Conservation (phyloP, 2,113 vertebrate species). For the Cyprinus carpio region DNA sequence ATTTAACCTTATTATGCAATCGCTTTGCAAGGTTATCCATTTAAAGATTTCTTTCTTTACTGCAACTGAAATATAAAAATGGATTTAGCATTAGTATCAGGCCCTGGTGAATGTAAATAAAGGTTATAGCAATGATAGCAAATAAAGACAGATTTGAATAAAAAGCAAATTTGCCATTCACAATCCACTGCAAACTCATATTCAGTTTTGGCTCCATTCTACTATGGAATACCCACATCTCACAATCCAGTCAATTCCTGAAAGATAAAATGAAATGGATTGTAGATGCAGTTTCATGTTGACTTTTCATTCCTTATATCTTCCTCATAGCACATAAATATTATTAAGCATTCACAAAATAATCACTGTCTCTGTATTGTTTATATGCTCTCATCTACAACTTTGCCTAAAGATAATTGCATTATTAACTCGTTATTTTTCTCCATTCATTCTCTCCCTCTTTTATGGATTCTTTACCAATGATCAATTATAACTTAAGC, state of each 20-base stretch:
- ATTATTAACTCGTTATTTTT: slow-evolving; percentile 20
- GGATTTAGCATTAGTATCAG: background rate
- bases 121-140: background rate
- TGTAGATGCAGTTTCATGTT: background rate
- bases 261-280: background rate
- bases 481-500: slow-evolving; percentile 67
- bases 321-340: background rate
- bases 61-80: background rate
- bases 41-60: background rate
- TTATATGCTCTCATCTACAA: background rate
- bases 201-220: background rate
- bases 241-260: slow-evolving; percentile 4
- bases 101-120: slow-evolving; percentile 18
- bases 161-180: background rate
- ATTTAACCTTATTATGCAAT: background rate
- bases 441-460: slow-evolving; percentile 9
- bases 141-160: background rate
- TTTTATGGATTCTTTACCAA: slow-evolving; percentile 29
- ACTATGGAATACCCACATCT: background rate
- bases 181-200: background rate
- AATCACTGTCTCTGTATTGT: background rate
- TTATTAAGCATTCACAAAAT: background rate
- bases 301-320: background rate
- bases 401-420: slow-evolving; percentile 11
- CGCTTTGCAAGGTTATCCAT: background rate